Percentiles rank a stretch among this genome's conserved stretches.
These are phyloP conservation scores for Nymphalis urticae DNA, from an alignment of 2,888 invertebrate species.

Conservation along the genomic window DNA sequence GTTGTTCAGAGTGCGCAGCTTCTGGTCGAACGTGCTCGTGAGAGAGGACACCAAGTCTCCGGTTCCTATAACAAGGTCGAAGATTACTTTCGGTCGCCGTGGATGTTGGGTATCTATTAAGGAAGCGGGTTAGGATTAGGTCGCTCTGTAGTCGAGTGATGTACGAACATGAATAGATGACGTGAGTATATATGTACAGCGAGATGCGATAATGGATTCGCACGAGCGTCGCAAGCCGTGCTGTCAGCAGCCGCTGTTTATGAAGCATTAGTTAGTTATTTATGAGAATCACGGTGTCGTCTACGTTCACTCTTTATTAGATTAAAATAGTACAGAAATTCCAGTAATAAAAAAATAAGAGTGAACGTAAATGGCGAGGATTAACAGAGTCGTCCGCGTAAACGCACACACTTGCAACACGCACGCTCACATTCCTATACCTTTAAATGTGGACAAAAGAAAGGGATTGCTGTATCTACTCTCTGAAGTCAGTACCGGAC, in stretches of 20 bases:
- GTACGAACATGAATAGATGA: conserved; percentile 46
- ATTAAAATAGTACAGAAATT: conserved; percentile 1
- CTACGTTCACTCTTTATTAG: conserved; percentile 45
- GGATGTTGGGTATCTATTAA: conserved; percentile 44
- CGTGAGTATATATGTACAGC: conserved; percentile 43
- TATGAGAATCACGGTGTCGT: conserved; percentile 46
- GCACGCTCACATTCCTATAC: conserved; percentile 79
- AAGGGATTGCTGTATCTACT: conserved; percentile 78
- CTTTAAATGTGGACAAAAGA: conserved; percentile 78
- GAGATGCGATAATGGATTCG: conserved; percentile 42
- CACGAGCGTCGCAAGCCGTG: conserved; percentile 65
- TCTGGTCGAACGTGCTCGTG: conserved; percentile 92
- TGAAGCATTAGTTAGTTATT: conserved; percentile 67
- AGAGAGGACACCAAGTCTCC: conserved; percentile 91
- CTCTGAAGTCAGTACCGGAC: conserved; percentile 80
- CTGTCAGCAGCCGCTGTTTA: conserved; percentile 60
- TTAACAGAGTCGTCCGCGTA: conserved; percentile 51
- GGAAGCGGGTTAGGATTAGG: conserved; percentile 62
- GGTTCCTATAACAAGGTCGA: conserved; percentile 83
- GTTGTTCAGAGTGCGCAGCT: conserved; percentile 87
- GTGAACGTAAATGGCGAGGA: conserved; percentile 54
- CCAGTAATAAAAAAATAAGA: conserved; percentile 25
- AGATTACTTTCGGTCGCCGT: conserved; percentile 38
- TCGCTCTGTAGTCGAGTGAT: conserved; percentile 50
- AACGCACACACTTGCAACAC: conserved; percentile 75